Base-by-base conservation (phyloP, 2,888 invertebrate species). In the Graphium colonna region DNA sequence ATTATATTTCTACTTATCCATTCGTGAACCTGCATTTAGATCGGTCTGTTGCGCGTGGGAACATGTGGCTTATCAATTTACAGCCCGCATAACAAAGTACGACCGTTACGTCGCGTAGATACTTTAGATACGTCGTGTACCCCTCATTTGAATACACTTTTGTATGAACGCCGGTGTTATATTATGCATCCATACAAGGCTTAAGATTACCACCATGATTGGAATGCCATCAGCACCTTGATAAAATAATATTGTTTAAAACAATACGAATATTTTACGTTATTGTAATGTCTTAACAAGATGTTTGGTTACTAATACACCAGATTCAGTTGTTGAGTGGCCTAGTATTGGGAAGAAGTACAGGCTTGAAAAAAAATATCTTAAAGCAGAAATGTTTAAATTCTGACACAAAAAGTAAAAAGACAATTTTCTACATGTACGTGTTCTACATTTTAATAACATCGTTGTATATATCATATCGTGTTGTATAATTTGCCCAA, bases 1-100 rank as follows among this genome's bases (percentile, higher is more conserved):
- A 26, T 3, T 26, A 26, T 26, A 26, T 26, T 38, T 13, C 3
- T 12, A 1, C 5, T n/a, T 3, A 9, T 41, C 9, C 17, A n/a
- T 18, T 2, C n/a, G 17, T 16, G 9, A 10, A 47, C 21, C 8
- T 47, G 39, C n/a, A 26, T 48, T 28, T 15, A 7, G 15, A 8
- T 39, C 18, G 39, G 40, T 16, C 31, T 33, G 41, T 41, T 18
- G 33, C 17, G 26, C n/a, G 26, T 33, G 9, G 7, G n/a, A 33
- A 33, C 9, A n/a, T 33, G 7, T 33, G 33, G 2, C 3, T 5
- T 33, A 21, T 21, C 7, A 42, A 43, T 36, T n/a, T 36, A 26
- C 39, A 21, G 12, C 50, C 50, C 50, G 50, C 43, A 50, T 50
- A 36, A n/a, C 15, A 31, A 50, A 36, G 42, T 21, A 43, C 45